phyloP scores from a whole-genome alignment of 1,140 invertebrate genomes.

The Temnothorax longispinosus region DNA sequence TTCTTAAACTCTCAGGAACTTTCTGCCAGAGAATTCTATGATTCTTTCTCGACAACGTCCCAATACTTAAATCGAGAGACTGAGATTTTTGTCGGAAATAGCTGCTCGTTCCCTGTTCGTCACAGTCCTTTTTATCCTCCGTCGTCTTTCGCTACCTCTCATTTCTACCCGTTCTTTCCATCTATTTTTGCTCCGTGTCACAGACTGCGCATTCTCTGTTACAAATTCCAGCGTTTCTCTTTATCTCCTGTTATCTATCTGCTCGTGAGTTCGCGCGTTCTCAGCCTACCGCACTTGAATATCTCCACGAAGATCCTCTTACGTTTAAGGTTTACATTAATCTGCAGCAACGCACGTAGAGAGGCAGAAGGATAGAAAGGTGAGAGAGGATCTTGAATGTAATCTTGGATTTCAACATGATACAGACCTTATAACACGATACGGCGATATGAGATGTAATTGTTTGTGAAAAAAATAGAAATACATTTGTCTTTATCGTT shows the following conservation, averaged over 20 bases:
- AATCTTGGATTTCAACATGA: slow-evolving; percentile 46
- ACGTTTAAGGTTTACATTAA: slow-evolving; percentile 60
- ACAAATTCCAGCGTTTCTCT: slow-evolving; percentile 48
- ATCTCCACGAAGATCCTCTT: slow-evolving; percentile 58
- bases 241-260: slow-evolving; percentile 35
- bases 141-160: not conserved
- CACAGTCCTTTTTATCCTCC: not conserved
- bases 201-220: slow-evolving; percentile 5
- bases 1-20: slow-evolving; percentile 41
- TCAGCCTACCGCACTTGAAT: slow-evolving; percentile 42
- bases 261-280: slow-evolving; percentile 32
- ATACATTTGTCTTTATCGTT: not conserved
- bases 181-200: slow-evolving; percentile 18
- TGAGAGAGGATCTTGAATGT: not conserved
- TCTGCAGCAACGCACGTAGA: not conserved
- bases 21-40: slow-evolving; percentile 22
- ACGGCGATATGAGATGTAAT: not conserved
- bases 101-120: not conserved
- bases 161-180: slow-evolving; percentile 19
- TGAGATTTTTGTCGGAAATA: slow-evolving; percentile 48
- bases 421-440: slow-evolving; percentile 14
- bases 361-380: not conserved
- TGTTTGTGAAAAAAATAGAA: not conserved
- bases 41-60: slow-evolving; percentile 47
- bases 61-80: slow-evolving; percentile 38